A percentile compares a stretch with the other conserved stretches of the same genome.
Evolutionary conservation across 1,140 invertebrate genomes (phyloP).

Genomic region (Metaphire vulgaris): DNA sequence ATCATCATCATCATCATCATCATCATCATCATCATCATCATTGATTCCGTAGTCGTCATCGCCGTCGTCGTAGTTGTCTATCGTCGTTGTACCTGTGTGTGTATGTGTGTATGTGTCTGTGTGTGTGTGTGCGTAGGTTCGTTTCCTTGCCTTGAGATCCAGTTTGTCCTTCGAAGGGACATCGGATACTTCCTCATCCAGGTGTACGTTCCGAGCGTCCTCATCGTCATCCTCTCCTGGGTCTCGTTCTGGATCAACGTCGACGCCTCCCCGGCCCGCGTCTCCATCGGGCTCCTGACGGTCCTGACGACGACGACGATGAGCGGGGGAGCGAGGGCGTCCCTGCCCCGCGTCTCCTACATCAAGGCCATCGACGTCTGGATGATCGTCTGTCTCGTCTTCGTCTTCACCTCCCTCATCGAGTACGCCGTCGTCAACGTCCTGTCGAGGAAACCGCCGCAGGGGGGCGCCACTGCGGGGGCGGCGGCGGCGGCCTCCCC

Average conservation of each 20-base stretch:
- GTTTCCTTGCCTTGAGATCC: conserved; percentile 58
- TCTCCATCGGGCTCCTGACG: conserved; percentile 42
- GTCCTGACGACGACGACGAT: conserved; percentile 42
- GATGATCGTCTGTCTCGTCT: conserved; percentile 46
- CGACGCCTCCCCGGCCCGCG: conserved; percentile 56
- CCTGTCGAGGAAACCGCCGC: conserved; percentile 37
- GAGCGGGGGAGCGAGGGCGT: conserved; percentile 29
- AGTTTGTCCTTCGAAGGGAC: conserved; percentile 74
- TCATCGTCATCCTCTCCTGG: conserved; percentile 87
- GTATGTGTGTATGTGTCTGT: no score
- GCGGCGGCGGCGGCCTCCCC: no score
- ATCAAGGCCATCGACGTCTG: conserved; percentile 56
- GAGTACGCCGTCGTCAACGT: conserved; percentile 47
- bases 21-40: no score
- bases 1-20: no score
- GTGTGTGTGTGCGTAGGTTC: no score
- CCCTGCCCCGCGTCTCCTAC: conserved; percentile 35
- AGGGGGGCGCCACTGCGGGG: no score
- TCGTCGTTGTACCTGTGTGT: no score
- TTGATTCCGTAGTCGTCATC: no score
- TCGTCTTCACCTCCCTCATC: conserved; percentile 44
- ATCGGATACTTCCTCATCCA: conserved; percentile 72
- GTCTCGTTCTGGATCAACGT: conserved; percentile 79
- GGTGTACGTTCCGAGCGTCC: conserved; percentile 81
- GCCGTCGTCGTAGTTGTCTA: no score